These are phyloP conservation scores for Enteromius fasciolatus DNA, from an alignment of 2,797 vertebrate genomes.

Conservation along the genomic window DNA sequence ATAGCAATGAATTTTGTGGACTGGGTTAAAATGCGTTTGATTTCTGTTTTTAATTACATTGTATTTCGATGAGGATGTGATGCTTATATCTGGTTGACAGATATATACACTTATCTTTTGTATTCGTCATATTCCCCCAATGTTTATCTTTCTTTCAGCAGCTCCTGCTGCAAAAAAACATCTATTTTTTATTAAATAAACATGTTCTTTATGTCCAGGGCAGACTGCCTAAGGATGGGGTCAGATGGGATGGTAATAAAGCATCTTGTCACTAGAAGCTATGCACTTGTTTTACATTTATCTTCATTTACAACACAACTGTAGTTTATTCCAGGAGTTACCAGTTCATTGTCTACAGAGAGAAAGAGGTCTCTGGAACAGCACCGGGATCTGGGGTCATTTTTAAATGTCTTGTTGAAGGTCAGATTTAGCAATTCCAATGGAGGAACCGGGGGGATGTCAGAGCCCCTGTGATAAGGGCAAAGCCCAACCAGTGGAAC, in stretches of 20 bases:
- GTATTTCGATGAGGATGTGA: not conserved
- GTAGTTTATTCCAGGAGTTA: conserved; percentile 16
- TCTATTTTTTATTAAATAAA: not conserved
- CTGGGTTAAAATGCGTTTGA: not conserved
- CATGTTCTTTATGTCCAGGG: not conserved
- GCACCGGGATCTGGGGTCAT: conserved; percentile 54
- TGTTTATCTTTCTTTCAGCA: not conserved
- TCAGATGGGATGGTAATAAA: not conserved
- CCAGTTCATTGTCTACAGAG: conserved; percentile 33
- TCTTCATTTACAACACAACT: not conserved
- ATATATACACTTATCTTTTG: not conserved
- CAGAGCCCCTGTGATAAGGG: conserved; percentile 54
- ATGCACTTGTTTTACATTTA: conserved; percentile 2
- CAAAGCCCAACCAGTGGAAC: conserved; percentile 40
- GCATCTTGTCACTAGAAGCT: not conserved
- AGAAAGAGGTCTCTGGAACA: conserved; percentile 17
- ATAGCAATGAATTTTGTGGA: not conserved
- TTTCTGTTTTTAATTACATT: not conserved
- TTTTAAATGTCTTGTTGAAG: conserved; percentile 66
- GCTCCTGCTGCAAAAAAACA: not conserved
- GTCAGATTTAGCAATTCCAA: conserved; percentile 67
- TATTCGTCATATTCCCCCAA: not conserved
- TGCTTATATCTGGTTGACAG: not conserved
- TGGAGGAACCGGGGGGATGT: conserved; percentile 44
- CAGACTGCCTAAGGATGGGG: not conserved